These are phyloP conservation scores for Neodiprion pinetum DNA, from an alignment of 1,140 invertebrate genomes.

Conservation along the genomic window DNA sequence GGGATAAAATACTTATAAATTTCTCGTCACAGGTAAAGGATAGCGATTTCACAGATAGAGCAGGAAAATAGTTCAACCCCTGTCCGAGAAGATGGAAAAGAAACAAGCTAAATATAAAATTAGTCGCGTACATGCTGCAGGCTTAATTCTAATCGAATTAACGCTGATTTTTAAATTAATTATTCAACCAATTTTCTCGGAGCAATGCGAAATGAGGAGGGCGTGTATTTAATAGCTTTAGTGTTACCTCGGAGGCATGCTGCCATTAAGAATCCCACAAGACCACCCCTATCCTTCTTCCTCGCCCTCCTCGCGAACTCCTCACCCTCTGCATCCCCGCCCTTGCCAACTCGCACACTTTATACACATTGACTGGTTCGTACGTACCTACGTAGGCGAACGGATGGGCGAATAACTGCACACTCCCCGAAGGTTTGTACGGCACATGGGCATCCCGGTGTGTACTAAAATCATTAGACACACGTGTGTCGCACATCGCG, in stretches of 20 bases:
- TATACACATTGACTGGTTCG: background rate
- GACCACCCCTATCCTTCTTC: slow-evolving; percentile 41
- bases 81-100: no score
- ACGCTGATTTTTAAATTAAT: slow-evolving; percentile 38
- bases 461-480: slow-evolving; percentile 60
- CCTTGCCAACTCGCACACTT: background rate
- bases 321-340: slow-evolving; percentile 12
- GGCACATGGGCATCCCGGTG: slow-evolving; percentile 45
- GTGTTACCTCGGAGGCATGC: slow-evolving; percentile 51
- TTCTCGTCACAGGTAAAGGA: no score
- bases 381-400: background rate
- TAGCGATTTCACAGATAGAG: no score
- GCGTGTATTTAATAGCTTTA: slow-evolving; percentile 54
- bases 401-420: background rate
- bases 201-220: slow-evolving; percentile 19
- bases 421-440: slow-evolving; percentile 38
- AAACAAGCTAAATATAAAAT: no score
- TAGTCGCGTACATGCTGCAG: no score
- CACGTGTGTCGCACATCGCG: slow-evolving; percentile 47
- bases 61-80: no score
- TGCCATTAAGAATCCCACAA: slow-evolving; percentile 59
- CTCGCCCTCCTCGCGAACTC: slow-evolving; percentile 28
- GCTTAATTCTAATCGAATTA: no score
- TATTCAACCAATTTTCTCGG: slow-evolving; percentile 36
- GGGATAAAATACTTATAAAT: no score